Conservation (phyloP, 2,113 vertebrate genomes). For the Hemichromis elongatus region DNA sequence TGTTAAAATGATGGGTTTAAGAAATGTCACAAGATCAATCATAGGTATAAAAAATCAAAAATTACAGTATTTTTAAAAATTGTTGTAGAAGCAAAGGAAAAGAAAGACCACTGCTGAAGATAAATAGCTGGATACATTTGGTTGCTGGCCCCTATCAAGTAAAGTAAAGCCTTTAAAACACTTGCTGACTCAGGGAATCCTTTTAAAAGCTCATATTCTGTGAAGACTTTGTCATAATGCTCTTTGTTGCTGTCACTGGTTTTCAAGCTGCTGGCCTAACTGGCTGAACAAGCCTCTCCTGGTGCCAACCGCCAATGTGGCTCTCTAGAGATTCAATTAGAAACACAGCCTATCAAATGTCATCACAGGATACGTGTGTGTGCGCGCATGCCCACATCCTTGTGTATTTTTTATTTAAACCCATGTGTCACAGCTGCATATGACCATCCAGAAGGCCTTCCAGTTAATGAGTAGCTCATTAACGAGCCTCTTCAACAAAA, state of each 20-base stretch:
- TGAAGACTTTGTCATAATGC: background rate
- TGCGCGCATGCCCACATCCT: background rate
- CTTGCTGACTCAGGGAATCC: background rate
- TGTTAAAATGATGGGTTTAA: background rate
- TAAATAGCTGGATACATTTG: background rate
- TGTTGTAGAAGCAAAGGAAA: background rate
- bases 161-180: background rate
- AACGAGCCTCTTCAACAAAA: constrained; percentile 20
- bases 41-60: background rate
- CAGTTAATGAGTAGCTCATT: constrained; percentile 59
- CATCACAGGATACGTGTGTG: constrained; percentile 1
- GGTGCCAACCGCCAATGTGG: constrained; percentile 2
- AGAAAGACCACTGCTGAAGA: background rate
- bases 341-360: constrained; percentile 50
- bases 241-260: background rate
- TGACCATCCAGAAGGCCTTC: background rate
- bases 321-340: constrained; percentile 60
- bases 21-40: background rate
- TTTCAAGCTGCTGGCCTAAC: constrained; percentile 26
- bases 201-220: background rate
- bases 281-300: background rate
- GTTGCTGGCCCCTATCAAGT: background rate
- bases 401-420: background rate
- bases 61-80: background rate
- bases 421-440: constrained; percentile 21